Conservation (phyloP, 2,113 vertebrate species). For the Erpornis zantholeuca region DNA sequence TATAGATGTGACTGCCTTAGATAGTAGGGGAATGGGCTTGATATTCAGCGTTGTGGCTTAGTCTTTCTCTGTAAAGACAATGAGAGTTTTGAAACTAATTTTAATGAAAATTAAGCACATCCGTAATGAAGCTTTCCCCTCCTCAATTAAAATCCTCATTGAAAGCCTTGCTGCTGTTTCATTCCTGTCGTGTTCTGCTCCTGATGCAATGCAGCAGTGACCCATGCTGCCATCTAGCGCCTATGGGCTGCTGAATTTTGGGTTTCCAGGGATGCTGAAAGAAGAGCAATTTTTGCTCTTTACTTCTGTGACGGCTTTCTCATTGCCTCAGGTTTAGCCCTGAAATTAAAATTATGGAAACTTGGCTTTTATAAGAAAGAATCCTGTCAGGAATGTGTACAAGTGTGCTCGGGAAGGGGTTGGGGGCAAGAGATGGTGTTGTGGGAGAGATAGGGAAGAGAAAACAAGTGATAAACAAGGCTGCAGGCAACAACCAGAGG, state of each 20-base stretch:
- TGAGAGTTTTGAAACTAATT: not conserved
- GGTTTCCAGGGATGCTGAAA: not conserved
- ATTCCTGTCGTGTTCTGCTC: rapidly evolving
- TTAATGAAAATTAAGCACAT: not conserved
- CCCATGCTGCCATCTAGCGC: not conserved
- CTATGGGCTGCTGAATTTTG: rapidly evolving
- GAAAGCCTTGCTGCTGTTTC: not conserved
- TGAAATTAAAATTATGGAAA: not conserved
- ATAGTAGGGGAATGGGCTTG: not conserved
- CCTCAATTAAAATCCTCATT: not conserved
- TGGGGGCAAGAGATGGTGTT: rapidly evolving
- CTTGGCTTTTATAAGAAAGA: not conserved
- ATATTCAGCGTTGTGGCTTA: not conserved
- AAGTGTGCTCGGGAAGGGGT: rapidly evolving
- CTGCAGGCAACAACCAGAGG: not conserved
- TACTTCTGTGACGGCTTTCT: not conserved
- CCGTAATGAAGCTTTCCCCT: not conserved
- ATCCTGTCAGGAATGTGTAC: not conserved
- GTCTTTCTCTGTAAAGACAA: not conserved
- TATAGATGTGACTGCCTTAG: not conserved
- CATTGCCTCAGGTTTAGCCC: not conserved
- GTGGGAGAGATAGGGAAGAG: not conserved
- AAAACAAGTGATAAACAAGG: not conserved
- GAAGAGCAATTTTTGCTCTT: not conserved
- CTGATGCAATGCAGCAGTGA: not conserved